phyloP scores from a whole-genome alignment of 2,797 vertebrate genomes.

The Odontamblyopus lacepedii region DNA sequence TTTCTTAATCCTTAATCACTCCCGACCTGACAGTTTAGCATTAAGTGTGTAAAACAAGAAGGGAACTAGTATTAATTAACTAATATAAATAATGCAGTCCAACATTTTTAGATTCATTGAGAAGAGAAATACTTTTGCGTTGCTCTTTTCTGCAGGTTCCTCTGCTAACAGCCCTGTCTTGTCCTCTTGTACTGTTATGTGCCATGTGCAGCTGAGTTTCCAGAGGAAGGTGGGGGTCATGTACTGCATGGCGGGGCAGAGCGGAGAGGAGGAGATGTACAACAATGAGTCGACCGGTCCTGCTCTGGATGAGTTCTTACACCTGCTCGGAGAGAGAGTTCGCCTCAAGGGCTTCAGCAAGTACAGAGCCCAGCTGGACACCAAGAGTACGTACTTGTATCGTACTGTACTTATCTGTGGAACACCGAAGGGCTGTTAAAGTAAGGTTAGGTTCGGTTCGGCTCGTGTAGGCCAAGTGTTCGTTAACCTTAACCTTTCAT shows the following conservation, averaged over 20 bases:
- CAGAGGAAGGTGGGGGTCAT: slow-evolving; percentile 98
- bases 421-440: no score
- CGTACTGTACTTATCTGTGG: no score
- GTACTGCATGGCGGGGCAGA: slow-evolving; percentile 97
- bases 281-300: slow-evolving; percentile 94
- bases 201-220: slow-evolving; percentile 87
- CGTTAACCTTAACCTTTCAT: no score
- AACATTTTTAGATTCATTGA: neutral
- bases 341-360: slow-evolving; percentile 96
- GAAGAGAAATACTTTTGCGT: neutral
- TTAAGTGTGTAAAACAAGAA: no score
- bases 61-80: neutral
- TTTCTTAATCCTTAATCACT: no score
- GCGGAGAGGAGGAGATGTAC: slow-evolving; percentile 99
- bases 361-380: slow-evolving; percentile 96
- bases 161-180: neutral
- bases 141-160: neutral
- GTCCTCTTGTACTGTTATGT: neutral
- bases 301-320: slow-evolving; percentile 96
- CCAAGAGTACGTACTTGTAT: slow-evolving; percentile 84
- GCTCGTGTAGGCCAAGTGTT: no score
- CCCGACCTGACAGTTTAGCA: no score
- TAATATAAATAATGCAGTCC: neutral
- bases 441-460: no score
- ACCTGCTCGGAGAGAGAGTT: slow-evolving; percentile 93